Evolutionary conservation across 2,113 vertebrate species (phyloP).

Genomic region (Dipodomys stephensi): DNA sequence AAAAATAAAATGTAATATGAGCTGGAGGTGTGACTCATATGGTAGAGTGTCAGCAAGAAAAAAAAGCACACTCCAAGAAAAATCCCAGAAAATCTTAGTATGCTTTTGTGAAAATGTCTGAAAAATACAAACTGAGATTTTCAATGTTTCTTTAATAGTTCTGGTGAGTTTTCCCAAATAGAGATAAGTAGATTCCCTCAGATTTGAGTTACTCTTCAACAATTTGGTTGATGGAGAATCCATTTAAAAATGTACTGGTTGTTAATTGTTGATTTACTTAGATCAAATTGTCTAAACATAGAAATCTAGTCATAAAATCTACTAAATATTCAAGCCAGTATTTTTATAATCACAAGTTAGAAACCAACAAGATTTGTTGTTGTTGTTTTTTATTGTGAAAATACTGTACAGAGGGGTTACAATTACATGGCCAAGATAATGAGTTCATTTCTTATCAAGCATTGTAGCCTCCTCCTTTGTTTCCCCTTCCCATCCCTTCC

Average conservation of each 20-base stretch:
- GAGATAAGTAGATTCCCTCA: background rate
- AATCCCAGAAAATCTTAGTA: background rate
- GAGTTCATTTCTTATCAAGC: too few species aligned
- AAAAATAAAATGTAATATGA: too few species aligned
- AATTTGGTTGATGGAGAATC: background rate
- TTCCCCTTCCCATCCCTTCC: too few species aligned
- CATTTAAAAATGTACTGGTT: background rate
- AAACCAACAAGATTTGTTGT: too few species aligned
- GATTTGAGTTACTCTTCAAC: background rate
- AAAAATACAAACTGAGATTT: background rate
- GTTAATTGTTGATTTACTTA: background rate
- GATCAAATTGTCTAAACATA: background rate
- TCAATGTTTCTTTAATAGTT: slow-evolving; percentile 20
- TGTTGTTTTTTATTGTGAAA: too few species aligned
- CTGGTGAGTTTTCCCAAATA: background rate
- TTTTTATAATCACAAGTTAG: background rate
- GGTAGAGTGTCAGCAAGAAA: too few species aligned
- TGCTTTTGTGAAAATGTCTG: background rate
- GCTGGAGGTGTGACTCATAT: too few species aligned
- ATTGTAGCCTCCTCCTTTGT: too few species aligned
- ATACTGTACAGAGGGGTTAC: too few species aligned
- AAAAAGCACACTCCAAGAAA: too few species aligned
- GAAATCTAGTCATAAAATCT: background rate
- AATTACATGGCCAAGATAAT: too few species aligned
- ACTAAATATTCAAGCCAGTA: slow-evolving; percentile 30